Percentiles rank a stretch among this genome's conserved stretches.
phyloP scores from a whole-genome alignment of 2,888 invertebrate species.

The Stenodera caucasica region DNA sequence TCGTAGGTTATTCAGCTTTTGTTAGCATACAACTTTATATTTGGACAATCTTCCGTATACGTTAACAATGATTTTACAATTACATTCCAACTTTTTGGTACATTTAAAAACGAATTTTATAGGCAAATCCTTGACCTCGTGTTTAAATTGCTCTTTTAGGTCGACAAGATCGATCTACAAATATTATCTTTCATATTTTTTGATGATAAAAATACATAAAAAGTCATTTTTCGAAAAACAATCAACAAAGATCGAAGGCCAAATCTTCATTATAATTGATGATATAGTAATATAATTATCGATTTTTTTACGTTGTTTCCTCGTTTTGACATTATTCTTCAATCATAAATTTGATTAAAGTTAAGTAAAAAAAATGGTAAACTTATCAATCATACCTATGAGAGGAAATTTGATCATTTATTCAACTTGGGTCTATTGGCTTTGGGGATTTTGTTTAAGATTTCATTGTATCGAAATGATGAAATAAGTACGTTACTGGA shows the following conservation, averaged over 20 bases:
- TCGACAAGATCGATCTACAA: not conserved
- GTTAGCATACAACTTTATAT: constrained; percentile 24
- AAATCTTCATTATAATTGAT: constrained; percentile 2
- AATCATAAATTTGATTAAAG: not conserved
- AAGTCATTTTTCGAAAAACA: not conserved
- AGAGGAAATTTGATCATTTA: constrained; percentile 1
- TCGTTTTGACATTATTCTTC: not conserved
- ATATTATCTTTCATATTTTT: not conserved
- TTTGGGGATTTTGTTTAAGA: not conserved
- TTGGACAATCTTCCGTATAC: constrained; percentile 26
- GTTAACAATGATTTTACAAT: constrained; percentile 23
- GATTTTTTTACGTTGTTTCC: not conserved
- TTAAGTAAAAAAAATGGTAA: not conserved
- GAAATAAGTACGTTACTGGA: not conserved
- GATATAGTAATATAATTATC: not conserved
- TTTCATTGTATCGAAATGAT: not conserved
- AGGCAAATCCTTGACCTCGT: constrained; percentile 19
- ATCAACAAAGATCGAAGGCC: not conserved
- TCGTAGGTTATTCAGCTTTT: constrained; percentile 32
- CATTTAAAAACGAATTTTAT: constrained; percentile 24
- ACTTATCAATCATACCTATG: constrained; percentile 1
- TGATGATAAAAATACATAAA: not conserved
- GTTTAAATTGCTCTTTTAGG: not conserved
- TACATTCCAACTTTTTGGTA: constrained; percentile 14
- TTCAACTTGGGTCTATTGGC: not conserved